Evolutionary conservation across 2,888 invertebrate genomes (phyloP), one percentile per base, ranked within the genome.

Genomic region (Andricus quercusramuli): DNA sequence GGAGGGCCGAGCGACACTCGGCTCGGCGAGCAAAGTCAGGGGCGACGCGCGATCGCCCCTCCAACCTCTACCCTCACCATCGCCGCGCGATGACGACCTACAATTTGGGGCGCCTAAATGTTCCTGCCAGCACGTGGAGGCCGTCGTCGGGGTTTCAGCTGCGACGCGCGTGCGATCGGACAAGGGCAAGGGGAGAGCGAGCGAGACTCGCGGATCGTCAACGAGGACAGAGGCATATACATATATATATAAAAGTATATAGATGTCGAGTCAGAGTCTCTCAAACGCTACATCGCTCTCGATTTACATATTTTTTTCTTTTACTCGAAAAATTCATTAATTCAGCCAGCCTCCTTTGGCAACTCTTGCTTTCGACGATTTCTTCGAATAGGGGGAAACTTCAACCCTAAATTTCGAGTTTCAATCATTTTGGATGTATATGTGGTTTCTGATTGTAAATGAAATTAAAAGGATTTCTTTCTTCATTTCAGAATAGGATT

Each of bases 81-180:
- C 56, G 70, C 79, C 84, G 85, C 84, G 86, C 84, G 86, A 81
- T 89, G 88, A 87, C 90, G 90, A 90, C 92, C 91, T 91, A 91
- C 91, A 91, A 91, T 91, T 90, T 91, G 86, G 90, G 90, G 89
- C 88, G 88, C 84, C 86, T 84, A 87, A 89, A 85, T 82, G 86
- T 85, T 86, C 84, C 83, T 80, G 84, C 80, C 89, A 90, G 91
- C 92, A 92, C 92, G 92, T 92, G 92, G 92, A 92, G 92, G 92
- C 86, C 81, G 91, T 79, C 86, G 91, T 78, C 87, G 89, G 80
- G 92, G 92, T 92, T 92, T 91, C 90, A 29, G 62, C 77, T 20
- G 79, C 78, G 80, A 79, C 86, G 89, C 89, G 88, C 89, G 89
- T 88, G 89, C 89, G 86, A 85, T 82, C 77, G 70, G 78, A 81